phyloP scores from a whole-genome alignment of 2,888 invertebrate genomes.

The Plutella xylostella region DNA sequence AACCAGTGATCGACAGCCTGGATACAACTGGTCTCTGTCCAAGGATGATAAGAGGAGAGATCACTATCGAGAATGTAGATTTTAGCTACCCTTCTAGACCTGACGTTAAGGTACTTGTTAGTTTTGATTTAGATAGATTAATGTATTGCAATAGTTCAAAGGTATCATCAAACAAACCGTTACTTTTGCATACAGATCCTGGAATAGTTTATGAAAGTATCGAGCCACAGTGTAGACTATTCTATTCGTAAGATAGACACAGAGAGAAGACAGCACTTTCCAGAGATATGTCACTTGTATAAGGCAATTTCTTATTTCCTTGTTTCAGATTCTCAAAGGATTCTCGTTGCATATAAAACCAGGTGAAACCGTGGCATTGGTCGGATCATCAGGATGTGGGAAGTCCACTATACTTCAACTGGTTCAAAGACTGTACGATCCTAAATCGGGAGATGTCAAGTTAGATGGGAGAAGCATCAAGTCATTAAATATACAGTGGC shows the following conservation, averaged over 20 bases:
- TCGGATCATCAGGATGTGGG: slow-evolving; percentile 83
- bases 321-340: slow-evolving; percentile 73
- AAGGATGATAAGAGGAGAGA: slow-evolving; percentile 72
- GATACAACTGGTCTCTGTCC: slow-evolving; percentile 72
- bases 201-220: too few species aligned
- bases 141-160: too few species aligned
- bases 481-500: slow-evolving; percentile 78
- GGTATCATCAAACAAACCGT: too few species aligned
- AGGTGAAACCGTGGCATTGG: slow-evolving; percentile 79
- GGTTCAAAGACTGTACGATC: slow-evolving; percentile 80
- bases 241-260: too few species aligned
- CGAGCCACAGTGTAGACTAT: too few species aligned
- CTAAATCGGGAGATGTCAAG: slow-evolving; percentile 64
- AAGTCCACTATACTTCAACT: slow-evolving; percentile 85
- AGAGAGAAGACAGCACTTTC: too few species aligned
- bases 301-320: not conserved
- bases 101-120: slow-evolving; percentile 70
- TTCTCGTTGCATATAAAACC: slow-evolving; percentile 72
- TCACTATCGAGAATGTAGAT: slow-evolving; percentile 75
- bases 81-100: slow-evolving; percentile 85
- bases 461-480: slow-evolving; percentile 76
- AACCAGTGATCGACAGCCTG: slow-evolving; percentile 78
- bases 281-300: not conserved
- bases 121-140: not conserved
- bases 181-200: too few species aligned